Evolutionary conservation across 2,113 vertebrate genomes (phyloP).

Genomic region (Thamnaconus septentrionalis): DNA sequence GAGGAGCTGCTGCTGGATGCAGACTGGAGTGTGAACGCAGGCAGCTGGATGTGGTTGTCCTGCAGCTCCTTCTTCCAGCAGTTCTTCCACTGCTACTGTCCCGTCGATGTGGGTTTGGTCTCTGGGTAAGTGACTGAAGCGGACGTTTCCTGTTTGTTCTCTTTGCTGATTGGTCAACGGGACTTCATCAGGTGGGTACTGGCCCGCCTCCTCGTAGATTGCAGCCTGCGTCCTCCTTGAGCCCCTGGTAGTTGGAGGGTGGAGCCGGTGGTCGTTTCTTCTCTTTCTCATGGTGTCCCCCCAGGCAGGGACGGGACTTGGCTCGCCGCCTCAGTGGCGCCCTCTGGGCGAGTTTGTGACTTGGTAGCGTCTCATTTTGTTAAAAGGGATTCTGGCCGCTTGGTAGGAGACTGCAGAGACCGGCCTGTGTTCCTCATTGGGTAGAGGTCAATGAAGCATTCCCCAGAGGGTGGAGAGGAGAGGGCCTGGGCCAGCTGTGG

Average conservation of each 20-base stretch:
- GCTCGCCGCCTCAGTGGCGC: conserved; percentile 58
- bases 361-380: conserved; percentile 70
- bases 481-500: conserved; percentile 55
- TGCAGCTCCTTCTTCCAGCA: conserved; percentile 81
- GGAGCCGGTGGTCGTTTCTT: conserved; percentile 34
- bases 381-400: conserved; percentile 73
- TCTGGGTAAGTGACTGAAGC: too few species aligned
- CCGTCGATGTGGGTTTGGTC: too few species aligned
- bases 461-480: conserved; percentile 58
- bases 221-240: too few species aligned
- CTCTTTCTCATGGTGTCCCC: conserved; percentile 15
- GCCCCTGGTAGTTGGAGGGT: conserved; percentile 55
- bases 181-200: conserved; percentile 79
- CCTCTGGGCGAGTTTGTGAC: conserved; percentile 64
- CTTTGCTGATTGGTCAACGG: too few species aligned
- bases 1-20: conserved; percentile 79
- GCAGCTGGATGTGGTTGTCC: conserved; percentile 83
- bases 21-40: conserved; percentile 82
- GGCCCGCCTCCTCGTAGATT: conserved; percentile 41
- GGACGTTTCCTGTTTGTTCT: too few species aligned
- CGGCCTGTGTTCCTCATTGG: conserved; percentile 49
- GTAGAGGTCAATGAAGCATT: conserved; percentile 65
- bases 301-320: conserved; percentile 42
- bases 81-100: conserved; percentile 83
- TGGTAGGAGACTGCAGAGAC: conserved; percentile 62